Base-by-base conservation (phyloP, 2,797 vertebrate genomes). In the Chiroxiphia lanceolata region DNA sequence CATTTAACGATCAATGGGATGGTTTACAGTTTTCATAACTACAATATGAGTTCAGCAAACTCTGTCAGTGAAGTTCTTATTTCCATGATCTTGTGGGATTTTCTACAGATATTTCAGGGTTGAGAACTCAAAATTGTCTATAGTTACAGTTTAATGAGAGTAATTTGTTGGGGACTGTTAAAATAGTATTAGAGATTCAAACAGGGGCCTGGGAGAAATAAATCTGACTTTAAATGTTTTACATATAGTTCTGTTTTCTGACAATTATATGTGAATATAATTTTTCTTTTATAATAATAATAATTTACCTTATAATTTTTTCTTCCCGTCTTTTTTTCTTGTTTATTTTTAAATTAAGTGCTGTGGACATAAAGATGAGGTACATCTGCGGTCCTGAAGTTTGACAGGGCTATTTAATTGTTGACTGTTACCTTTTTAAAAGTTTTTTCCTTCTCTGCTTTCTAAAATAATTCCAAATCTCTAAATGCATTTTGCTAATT, bases 31-130 rank as follows among this genome's bases (percentile, higher is more conserved):
- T 91, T 76, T 33, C 2, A 0, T 40, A 34, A 38, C 14, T 71
- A 1, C 13, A 38, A 8, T 26, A 20, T 60, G 12, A 31, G 29
- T 23, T 67, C 26, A 70, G 44, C 15, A 65, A 29, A 72, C 36
- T 45, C 22, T 38, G 7, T 36, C 42, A 11, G 6, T 11, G 10
- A 26, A 19, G 9, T 74, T 87, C 33, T 69, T 60, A 36, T 29
- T 70, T 68, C n/a, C 12, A 1, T 34, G 27, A 45, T 44, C 25
- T 40, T 15, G 12, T 0, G 0, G 54, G 17, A 40, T 79, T 90
- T 80, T 68, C 17, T 27, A 18, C 40, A 42, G 13, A 15, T 16
- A 83, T 89, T 79, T 79, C 38, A 11, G 36, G 29, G 5, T 4
- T 59, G 17, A 78, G 44, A 65, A n/a, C 10, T 60, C 10, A 2